These are phyloP conservation scores for Drosophila ambigua DNA, from an alignment of 1,140 invertebrate species.

Conservation along the genomic window DNA sequence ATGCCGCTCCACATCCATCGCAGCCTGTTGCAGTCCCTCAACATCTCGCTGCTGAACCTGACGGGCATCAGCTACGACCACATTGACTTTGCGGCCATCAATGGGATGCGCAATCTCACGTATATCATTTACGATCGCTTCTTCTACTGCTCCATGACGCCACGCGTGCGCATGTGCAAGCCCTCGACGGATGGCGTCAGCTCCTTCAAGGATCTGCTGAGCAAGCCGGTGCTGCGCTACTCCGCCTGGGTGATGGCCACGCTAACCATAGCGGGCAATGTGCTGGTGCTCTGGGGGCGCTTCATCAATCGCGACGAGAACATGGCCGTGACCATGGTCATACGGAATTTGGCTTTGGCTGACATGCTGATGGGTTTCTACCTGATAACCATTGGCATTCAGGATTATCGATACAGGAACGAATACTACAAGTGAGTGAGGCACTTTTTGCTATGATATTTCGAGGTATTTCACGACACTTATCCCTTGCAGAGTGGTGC, in stretches of 20 bases:
- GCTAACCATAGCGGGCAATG: constrained; percentile 88
- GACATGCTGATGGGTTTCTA: constrained; percentile 93
- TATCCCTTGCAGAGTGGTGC: constrained; percentile 84
- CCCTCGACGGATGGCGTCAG: constrained; percentile 90
- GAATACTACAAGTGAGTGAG: constrained; percentile 85
- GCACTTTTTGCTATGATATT: no score
- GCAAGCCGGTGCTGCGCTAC: constrained; percentile 86
- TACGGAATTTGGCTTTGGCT: constrained; percentile 90
- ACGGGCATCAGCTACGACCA: constrained; percentile 86
- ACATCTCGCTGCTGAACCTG: constrained; percentile 83
- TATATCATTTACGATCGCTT: constrained; percentile 89
- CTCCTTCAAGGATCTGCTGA: constrained; percentile 88
- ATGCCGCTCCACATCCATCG: constrained; percentile 63
- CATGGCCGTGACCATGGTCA: constrained; percentile 86
- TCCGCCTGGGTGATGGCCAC: constrained; percentile 90
- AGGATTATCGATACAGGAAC: constrained; percentile 88
- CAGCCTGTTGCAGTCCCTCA: constrained; percentile 56
- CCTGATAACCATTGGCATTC: constrained; percentile 88
- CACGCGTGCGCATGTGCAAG: constrained; percentile 86
- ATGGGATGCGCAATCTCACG: constrained; percentile 84
- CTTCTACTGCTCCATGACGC: constrained; percentile 88
- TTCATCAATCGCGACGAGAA: constrained; percentile 87
- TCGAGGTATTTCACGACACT: not conserved
- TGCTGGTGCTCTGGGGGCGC: constrained; percentile 88
- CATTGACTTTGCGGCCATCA: constrained; percentile 85